Base-by-base conservation (phyloP, 2,797 vertebrate species). In the Phoxinus dragarum region DNA sequence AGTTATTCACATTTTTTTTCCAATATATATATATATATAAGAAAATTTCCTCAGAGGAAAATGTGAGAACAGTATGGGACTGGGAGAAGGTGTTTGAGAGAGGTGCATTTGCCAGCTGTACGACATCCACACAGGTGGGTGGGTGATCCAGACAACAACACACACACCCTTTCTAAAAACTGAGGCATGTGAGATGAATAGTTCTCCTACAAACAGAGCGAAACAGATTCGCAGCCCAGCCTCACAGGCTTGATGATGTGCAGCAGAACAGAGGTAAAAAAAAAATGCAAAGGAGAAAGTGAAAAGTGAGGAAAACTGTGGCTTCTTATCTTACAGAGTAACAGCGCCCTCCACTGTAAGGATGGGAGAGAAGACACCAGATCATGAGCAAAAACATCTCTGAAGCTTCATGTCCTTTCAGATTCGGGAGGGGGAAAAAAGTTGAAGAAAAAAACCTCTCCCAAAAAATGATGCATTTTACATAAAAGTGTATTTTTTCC, bases 271-370 rank as follows among this genome's bases (percentile, higher is more conserved):
- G n/a, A 34, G 38, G 12, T 71, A 11, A 23, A 11, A 1, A 4
- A 54, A 69, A 54, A 38, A 77, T 66, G 54, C 36, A 61, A 77
- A 40, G 10, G 34, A 27, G 6, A 34, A 23, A 54, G 44, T 44
- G 19, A 69, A 69, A 12, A 42, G 27, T 36, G 27, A 56, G 54
- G 52, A 54, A 49, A 21, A 67, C 23, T 16, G 4, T 54, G 52
- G 77, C 59, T 31, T 59, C 6, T 79, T 38, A 78, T 81, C 88
- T 89, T 89, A 88, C 91, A 89, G 94, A 92, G 89, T 93, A 95
- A 95, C 90, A 95, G 91, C 94, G 94, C 95, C 94, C 93, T 93
- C 95, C 82, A 23, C 86, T 94, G 95, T 95, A 94, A 92, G 84
- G 7, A 80, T 40, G 40, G 2, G 59, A 27, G 17, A 79, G 4